phyloP scores from a whole-genome alignment of 2,888 invertebrate species.

The Epinotia brunnichana region DNA sequence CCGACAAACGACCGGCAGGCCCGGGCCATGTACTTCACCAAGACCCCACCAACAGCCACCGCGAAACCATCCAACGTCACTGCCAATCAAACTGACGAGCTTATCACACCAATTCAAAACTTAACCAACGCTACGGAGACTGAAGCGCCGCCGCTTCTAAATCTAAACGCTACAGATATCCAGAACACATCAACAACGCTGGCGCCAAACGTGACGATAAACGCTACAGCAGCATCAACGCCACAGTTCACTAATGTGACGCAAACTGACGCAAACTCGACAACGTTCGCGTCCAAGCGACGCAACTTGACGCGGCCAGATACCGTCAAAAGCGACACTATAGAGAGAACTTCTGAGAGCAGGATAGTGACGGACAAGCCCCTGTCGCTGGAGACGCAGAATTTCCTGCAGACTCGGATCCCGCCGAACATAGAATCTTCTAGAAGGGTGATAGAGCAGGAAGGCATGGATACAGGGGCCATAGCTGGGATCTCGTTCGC shows the following conservation, averaged over 20 bases:
- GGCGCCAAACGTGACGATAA: conserved; percentile 53
- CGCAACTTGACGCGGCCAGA: conserved; percentile 71
- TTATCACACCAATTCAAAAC: conserved; percentile 44
- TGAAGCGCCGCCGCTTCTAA: conserved; percentile 59
- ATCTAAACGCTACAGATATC: conserved; percentile 57
- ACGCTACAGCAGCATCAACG: conserved; percentile 50
- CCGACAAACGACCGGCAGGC: conserved; percentile 64
- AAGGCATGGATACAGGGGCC: conserved; percentile 82
- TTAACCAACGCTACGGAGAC: conserved; percentile 43
- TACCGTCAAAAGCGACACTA: conserved; percentile 67
- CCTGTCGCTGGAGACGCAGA: conserved; percentile 70
- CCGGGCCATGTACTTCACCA: conserved; percentile 75
- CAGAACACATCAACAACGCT: conserved; percentile 48
- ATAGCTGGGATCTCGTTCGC: conserved; percentile 89
- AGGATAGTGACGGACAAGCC: conserved; percentile 78
- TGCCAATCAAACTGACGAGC: conserved; percentile 51
- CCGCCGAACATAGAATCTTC: conserved; percentile 76
- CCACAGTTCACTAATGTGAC: conserved; percentile 55
- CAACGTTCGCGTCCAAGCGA: conserved; percentile 63
- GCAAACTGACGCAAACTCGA: conserved; percentile 61
- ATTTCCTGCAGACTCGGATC: conserved; percentile 73
- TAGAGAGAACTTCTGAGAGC: conserved; percentile 69
- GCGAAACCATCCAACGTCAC: conserved; percentile 56
- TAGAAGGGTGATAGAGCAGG: conserved; percentile 69
- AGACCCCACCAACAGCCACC: conserved; percentile 58